Evolutionary conservation across 2,797 vertebrate genomes (phyloP).

Genomic region (Sebastes diploproa): DNA sequence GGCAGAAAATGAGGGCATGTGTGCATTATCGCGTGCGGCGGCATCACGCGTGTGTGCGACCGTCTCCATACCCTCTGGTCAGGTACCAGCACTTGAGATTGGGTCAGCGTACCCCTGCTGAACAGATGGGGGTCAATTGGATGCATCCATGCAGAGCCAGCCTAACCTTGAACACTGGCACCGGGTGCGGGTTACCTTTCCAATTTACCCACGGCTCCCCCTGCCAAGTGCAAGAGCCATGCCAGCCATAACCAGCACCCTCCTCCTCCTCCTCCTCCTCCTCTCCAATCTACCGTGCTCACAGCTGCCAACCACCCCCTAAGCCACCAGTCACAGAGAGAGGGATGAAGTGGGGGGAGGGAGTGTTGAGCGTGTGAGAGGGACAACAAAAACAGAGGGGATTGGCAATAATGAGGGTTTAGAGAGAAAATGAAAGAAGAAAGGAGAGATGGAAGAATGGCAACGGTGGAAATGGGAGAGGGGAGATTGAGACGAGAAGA

Average conservation of each 20-base stretch:
- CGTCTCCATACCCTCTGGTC: conserved; percentile 9
- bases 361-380: conserved; percentile 15
- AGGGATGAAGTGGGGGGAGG: conserved; percentile 38
- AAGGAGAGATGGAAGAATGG: conserved; percentile 25
- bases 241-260: conserved; percentile 56
- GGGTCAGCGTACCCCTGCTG: conserved; percentile 45
- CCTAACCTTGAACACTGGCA: conserved; percentile 72
- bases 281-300: conserved; percentile 34
- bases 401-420: conserved; percentile 61
- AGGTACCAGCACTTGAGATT: conserved; percentile 40
- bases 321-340: conserved; percentile 44
- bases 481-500: conserved; percentile 49
- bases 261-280: conserved; percentile 5
- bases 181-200: conserved; percentile 62
- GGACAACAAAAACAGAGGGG: conserved; percentile 29
- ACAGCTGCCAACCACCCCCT: conserved; percentile 64
- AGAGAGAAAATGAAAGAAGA: conserved; percentile 47
- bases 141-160: conserved; percentile 57
- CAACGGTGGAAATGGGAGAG: neutral
- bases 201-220: conserved; percentile 56
- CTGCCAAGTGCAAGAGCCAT: conserved; percentile 55
- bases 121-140: conserved; percentile 73
- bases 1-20: conserved; percentile 21
- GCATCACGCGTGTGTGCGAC: neutral
- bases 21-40: conserved; percentile 26